Percentiles rank a stretch among this genome's conserved stretches.
These are phyloP conservation scores for Priocnemis perturbator DNA, from an alignment of 2,888 invertebrate species.

Conservation along the genomic window DNA sequence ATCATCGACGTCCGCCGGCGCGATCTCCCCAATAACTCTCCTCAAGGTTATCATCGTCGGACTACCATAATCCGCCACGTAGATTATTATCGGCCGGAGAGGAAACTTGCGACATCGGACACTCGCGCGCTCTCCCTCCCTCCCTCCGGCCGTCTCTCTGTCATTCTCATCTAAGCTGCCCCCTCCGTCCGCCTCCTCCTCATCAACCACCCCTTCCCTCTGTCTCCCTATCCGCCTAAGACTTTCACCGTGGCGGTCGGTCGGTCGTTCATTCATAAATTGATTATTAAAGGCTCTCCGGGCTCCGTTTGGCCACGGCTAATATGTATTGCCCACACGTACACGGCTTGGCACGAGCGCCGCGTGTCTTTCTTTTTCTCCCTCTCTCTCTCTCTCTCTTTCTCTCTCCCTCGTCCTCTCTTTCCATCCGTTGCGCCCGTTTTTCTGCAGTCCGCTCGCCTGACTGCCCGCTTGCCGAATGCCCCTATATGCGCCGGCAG, in stretches of 20 bases:
- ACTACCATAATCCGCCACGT: constrained; percentile 60
- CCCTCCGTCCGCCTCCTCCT: constrained; percentile 13
- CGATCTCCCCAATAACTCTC: constrained; percentile 43
- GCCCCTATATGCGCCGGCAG: constrained; percentile 3
- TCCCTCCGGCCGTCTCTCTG: constrained; percentile 4
- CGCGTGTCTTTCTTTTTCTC: not conserved
- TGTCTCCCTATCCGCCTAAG: constrained; percentile 35
- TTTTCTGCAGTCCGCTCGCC: constrained; percentile 27
- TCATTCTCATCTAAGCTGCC: constrained; percentile 5
- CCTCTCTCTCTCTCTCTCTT: not conserved
- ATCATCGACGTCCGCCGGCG: constrained; percentile 31
- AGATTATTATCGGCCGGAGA: constrained; percentile 58
- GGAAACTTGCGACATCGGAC: constrained; percentile 59
- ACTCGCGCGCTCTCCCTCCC: constrained; percentile 21
- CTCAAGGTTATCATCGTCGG: constrained; percentile 59
- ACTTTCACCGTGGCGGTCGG: constrained; percentile 66
- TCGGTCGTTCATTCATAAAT: constrained; percentile 69
- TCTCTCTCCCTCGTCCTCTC: no score
- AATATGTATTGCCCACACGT: constrained; percentile 27
- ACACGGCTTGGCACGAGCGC: constrained; percentile 47
- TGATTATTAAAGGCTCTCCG: constrained; percentile 62
- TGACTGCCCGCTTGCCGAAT: not conserved
- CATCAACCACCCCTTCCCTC: constrained; percentile 6
- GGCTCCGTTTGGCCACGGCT: constrained; percentile 41
- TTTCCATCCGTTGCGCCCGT: constrained; percentile 19